Percentiles rank a stretch among this genome's conserved stretches.
Evolutionary conservation across 2,113 vertebrate genomes (phyloP).

Genomic region (Chiloscyllium plagiosum): DNA sequence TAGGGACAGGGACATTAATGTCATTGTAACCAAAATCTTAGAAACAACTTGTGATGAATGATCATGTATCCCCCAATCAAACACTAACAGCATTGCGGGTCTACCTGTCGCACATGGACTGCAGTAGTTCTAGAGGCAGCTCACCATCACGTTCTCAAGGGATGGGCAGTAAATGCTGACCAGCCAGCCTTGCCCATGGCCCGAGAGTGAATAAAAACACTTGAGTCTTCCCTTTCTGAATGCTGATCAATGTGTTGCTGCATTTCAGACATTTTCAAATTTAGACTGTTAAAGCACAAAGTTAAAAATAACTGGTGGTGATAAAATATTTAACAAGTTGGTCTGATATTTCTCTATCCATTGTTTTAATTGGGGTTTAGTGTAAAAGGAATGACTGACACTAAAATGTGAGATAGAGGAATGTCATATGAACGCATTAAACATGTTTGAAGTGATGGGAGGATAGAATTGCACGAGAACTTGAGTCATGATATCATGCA

Average conservation of each 20-base stretch:
- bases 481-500: not conserved
- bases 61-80: not conserved
- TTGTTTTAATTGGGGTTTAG: not conserved
- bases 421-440: slow-evolving; percentile 2
- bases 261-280: not conserved
- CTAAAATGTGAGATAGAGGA: not conserved
- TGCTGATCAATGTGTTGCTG: not conserved
- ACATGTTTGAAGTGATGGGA: not conserved
- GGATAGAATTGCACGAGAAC: not conserved
- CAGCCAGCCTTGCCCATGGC: too few species aligned
- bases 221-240: not conserved
- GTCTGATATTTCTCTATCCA: not conserved
- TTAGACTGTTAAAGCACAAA: not conserved
- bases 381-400: not conserved
- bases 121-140: too few species aligned
- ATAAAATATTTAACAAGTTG: not conserved
- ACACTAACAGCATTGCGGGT: not conserved
- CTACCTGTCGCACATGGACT: too few species aligned
- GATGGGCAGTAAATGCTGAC: too few species aligned
- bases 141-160: too few species aligned
- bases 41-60: not conserved
- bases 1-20: too few species aligned
- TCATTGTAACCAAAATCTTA: not conserved
- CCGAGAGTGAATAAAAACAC: too few species aligned
- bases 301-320: not conserved